phyloP scores from a whole-genome alignment of 1,140 invertebrate species.

The Geopemphigus sp. region DNA sequence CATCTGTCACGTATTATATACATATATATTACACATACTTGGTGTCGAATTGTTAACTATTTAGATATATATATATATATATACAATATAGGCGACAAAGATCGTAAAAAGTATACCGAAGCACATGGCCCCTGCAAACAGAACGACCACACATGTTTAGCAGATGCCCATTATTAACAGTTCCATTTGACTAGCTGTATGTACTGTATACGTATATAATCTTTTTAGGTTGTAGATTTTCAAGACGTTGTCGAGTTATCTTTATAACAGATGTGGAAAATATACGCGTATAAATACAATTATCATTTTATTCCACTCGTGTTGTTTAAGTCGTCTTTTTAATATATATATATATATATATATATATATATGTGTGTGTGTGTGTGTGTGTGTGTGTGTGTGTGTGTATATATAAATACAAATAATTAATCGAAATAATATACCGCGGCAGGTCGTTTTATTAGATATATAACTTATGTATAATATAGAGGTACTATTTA shows the following conservation, averaged over 20 bases:
- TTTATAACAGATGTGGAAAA: neutral
- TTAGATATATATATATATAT: neutral
- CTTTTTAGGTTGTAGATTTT: neutral
- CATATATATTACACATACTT: neutral
- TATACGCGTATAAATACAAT: neutral
- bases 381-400: too few relatives aligned
- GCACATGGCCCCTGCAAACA: conserved; percentile 32
- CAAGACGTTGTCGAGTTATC: neutral
- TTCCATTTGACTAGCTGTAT: conserved; percentile 10
- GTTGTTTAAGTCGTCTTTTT: too few relatives aligned
- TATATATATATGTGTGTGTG: too few relatives aligned
- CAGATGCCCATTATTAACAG: conserved; percentile 21
- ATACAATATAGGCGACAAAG: conserved; percentile 15
- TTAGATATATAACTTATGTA: too few relatives aligned
- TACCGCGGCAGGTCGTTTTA: too few relatives aligned
- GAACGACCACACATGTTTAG: conserved; percentile 37
- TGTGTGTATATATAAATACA: too few relatives aligned
- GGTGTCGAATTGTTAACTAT: neutral
- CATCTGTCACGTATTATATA: neutral
- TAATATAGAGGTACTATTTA: too few relatives aligned
- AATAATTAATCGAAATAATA: too few relatives aligned
- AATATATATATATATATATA: too few relatives aligned
- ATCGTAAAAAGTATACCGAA: conserved; percentile 23
- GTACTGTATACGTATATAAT: neutral
- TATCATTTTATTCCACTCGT: too few relatives aligned